A percentile compares a stretch with the other conserved stretches of the same genome.
Evolutionary conservation across 2,113 vertebrate genomes (phyloP).

Genomic region (Synchiropus splendidus): DNA sequence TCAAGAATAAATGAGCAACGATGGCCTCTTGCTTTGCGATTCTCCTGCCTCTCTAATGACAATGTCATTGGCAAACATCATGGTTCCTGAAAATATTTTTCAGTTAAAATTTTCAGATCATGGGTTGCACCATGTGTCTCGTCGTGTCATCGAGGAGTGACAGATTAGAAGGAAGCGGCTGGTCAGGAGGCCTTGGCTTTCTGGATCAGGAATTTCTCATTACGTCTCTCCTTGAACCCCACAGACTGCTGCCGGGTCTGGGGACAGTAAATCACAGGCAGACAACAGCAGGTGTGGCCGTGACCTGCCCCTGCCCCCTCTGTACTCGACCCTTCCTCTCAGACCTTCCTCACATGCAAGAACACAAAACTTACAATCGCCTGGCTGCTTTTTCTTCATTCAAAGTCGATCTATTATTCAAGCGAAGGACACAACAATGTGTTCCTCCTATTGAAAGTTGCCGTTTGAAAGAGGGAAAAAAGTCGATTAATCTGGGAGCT

Average conservation of each 20-base stretch:
- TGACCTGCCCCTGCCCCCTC: slow-evolving; percentile 49
- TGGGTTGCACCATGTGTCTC: too few relatives aligned
- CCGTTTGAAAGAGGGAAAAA: slow-evolving; percentile 1
- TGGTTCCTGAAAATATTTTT: too few relatives aligned
- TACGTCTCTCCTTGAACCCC: slow-evolving; percentile 76
- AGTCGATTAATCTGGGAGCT: slow-evolving; percentile 26
- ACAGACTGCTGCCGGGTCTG: slow-evolving; percentile 29
- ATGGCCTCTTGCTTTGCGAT: too few relatives aligned
- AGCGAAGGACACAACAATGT: slow-evolving; percentile 14
- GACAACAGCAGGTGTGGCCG: slow-evolving; percentile 64
- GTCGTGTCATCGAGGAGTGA: slow-evolving; percentile 33
- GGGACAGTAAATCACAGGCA: slow-evolving; percentile 72
- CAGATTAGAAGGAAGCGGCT: slow-evolving; percentile 41
- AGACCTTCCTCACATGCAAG: slow-evolving; percentile 6
- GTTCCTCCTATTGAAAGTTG: background rate
- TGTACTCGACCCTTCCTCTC: slow-evolving; percentile 6
- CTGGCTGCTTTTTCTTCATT: background rate
- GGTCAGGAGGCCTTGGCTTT: slow-evolving; percentile 57
- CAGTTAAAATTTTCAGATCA: too few relatives aligned
- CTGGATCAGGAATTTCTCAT: slow-evolving; percentile 76
- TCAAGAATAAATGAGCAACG: too few relatives aligned
- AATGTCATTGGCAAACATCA: too few relatives aligned
- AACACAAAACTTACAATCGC: background rate
- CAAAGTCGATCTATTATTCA: background rate
- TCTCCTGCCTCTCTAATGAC: too few relatives aligned